Evolutionary conservation across 2,888 invertebrate species (phyloP).

Genomic region (Caenorhabditis sp.): DNA sequence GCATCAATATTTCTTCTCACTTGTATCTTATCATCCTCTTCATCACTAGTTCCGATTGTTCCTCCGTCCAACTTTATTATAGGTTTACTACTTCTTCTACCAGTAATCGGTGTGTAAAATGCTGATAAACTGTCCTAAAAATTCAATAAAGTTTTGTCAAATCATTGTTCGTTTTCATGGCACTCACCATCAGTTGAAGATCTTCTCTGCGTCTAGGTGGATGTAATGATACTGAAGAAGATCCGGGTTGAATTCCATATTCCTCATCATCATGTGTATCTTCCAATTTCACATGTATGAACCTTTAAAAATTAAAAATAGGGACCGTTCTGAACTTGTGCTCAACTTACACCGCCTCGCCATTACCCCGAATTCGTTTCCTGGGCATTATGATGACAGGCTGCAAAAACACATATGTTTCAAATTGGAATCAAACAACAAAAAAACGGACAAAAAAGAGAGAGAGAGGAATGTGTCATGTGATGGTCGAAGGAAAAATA

Average conservation of each 20-base stretch:
- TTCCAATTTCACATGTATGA: neutral
- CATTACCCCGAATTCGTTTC: neutral
- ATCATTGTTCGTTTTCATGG: too few species aligned
- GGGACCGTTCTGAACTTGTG: neutral
- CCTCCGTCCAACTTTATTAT: slow-evolving; percentile 23
- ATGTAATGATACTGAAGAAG: neutral
- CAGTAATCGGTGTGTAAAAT: slow-evolving; percentile 50
- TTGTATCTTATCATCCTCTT: slow-evolving; percentile 1
- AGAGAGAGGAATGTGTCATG: slow-evolving; percentile 13
- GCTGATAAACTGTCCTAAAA: slow-evolving; percentile 47
- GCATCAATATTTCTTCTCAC: neutral
- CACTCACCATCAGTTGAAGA: neutral
- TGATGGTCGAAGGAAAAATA: slow-evolving; percentile 5
- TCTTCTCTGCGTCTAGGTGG: neutral
- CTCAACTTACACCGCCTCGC: neutral
- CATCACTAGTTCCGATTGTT: slow-evolving; percentile 1
- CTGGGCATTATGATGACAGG: neutral
- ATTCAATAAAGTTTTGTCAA: neutral
- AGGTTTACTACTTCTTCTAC: slow-evolving; percentile 9
- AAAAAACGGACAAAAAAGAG: slow-evolving; percentile 8
- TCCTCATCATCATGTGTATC: slow-evolving; percentile 1
- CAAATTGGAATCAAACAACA: slow-evolving; percentile 12
- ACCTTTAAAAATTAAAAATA: neutral
- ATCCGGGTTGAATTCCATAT: slow-evolving; percentile 1
- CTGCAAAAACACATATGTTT: neutral